These are phyloP conservation scores for Armadillidium nasatum DNA, from an alignment of 1,140 invertebrate genomes.

Conservation along the genomic window DNA sequence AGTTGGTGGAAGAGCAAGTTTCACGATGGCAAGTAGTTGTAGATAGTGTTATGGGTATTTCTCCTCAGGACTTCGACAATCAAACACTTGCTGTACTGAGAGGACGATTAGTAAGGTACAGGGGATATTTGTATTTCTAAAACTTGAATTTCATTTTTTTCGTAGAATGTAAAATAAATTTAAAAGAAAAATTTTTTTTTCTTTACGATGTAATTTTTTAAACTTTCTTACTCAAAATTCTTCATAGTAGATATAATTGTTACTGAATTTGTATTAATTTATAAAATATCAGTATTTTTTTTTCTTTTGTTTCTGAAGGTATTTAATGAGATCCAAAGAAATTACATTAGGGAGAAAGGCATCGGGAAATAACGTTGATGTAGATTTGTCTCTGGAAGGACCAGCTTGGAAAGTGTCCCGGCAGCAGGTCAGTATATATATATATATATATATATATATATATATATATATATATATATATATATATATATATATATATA, in stretches of 20 bases:
- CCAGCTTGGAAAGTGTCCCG: slow-evolving; percentile 22
- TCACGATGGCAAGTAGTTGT: slow-evolving; percentile 80
- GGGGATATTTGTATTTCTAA: slow-evolving; percentile 59
- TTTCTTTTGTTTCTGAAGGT: slow-evolving; percentile 3
- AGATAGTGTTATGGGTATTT: slow-evolving; percentile 76
- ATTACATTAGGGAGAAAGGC: slow-evolving; percentile 19
- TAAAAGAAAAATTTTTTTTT: too few species aligned
- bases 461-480: background rate
- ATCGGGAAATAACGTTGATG: slow-evolving; percentile 20
- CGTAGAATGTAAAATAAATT: too few species aligned
- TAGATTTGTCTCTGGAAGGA: slow-evolving; percentile 24
- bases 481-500: background rate
- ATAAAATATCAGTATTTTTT: background rate
- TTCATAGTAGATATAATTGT: too few species aligned
- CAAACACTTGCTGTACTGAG: slow-evolving; percentile 89
- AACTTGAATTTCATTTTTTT: too few species aligned
- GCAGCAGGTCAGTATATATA: slow-evolving; percentile 17
- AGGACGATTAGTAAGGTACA: slow-evolving; percentile 84
- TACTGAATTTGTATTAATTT: too few species aligned
- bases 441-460: background rate
- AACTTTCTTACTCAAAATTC: too few species aligned
- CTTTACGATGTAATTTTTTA: too few species aligned
- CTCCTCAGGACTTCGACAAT: slow-evolving; percentile 76
- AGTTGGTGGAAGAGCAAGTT: slow-evolving; percentile 81
- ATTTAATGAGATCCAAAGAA: slow-evolving; percentile 21